Evolutionary conservation across 2,113 vertebrate species (phyloP), one percentile per base, ranked within the genome.

Genomic region (Naja naja): DNA sequence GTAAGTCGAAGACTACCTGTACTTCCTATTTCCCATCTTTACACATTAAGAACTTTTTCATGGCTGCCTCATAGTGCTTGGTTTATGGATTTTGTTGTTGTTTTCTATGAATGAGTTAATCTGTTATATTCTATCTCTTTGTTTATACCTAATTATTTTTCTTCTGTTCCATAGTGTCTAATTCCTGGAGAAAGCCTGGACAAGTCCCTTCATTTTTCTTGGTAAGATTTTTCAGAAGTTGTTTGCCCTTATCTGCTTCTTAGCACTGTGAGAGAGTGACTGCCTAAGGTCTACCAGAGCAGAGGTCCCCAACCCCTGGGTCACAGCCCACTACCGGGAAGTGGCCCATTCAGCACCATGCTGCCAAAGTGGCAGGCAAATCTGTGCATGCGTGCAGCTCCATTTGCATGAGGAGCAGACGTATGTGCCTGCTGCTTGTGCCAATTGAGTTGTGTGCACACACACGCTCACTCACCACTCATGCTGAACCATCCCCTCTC

Each of bases 381-480:
- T 18, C 5, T n/a, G 4, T 69, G 10, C 1, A 12, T n/a, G 60
- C 1, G 4, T 0, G 12, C 27, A 14, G 30, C 30, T 69, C 60
- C 30, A 69, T 69, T 69, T 69, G 27, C 1, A 0, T 1, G 30
- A n/a, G 30, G 12, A 3, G 27, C 58, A 64, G 58, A 10, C 11
- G 0, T 30, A 1, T 64, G 1, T 64, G 58, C 11, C 58, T 2
- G 0, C 4, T 1, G 0, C 30, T 69, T 69, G 60, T 69, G 60
- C 60, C 14, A 14, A 69, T 69, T n/a, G 60, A n/a, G 1, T 4
- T 69, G 12, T 69, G 30, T 64, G 60, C 60, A n/a, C 30, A 12
- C 4, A 9, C 30, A 64, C 1, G 4, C 30, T 69, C 4, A 69
- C 60, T 1, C 30, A 14, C 11, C 1, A 0, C 4, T 69, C 30